phyloP scores from a whole-genome alignment of 2,113 vertebrate genomes.

The Uropsilus gracilis region DNA sequence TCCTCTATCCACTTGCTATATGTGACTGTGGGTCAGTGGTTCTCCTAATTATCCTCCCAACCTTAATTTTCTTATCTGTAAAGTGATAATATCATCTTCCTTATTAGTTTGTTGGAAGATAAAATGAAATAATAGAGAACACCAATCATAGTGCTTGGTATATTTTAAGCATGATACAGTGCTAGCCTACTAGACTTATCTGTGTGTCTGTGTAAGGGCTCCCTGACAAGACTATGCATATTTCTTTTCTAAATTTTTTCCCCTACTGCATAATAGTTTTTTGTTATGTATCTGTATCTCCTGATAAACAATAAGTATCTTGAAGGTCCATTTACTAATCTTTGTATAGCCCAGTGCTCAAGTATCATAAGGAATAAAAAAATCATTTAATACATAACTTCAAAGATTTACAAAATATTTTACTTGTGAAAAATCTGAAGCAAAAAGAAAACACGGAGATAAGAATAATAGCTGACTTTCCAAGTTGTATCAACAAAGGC shows the following conservation, averaged over 20 bases:
- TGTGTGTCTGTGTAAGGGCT: neutral
- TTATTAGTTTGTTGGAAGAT: neutral
- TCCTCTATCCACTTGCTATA: neutral
- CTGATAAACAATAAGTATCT: neutral
- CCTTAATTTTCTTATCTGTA: constrained; percentile 24
- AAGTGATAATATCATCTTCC: neutral
- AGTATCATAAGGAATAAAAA: neutral
- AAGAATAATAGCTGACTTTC: constrained; percentile 55
- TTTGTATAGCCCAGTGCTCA: neutral
- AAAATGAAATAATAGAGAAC: constrained; percentile 35
- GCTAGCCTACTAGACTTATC: neutral
- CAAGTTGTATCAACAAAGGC: constrained; percentile 34
- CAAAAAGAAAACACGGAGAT: constrained; percentile 54
- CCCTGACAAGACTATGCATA: too few species aligned
- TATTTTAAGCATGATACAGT: neutral
- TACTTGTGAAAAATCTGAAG: constrained; percentile 57
- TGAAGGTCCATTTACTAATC: constrained; percentile 1
- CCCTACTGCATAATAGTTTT: neutral
- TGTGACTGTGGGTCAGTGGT: neutral
- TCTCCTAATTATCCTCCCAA: neutral
- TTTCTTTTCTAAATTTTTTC: neutral
- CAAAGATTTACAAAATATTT: constrained; percentile 55
- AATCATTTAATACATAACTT: constrained; percentile 13
- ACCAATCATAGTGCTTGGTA: neutral
- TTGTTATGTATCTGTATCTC: neutral